These are phyloP conservation scores for Vombatus ursinus DNA, from an alignment of 2,113 vertebrate species.

Conservation along the genomic window DNA sequence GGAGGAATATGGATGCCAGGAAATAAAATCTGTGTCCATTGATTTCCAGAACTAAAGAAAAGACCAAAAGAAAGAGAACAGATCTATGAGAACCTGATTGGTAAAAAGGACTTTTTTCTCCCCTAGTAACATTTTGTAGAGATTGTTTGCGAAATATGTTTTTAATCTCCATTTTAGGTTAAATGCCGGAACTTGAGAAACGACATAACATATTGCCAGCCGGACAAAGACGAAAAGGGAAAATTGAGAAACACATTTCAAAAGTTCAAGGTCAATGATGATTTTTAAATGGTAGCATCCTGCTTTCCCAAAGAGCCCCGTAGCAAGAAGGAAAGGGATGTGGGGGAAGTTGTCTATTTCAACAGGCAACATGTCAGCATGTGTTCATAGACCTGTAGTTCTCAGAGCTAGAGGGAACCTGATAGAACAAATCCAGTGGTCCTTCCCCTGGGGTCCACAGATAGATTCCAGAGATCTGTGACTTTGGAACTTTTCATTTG, in stretches of 20 bases:
- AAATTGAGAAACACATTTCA: constrained; percentile 56
- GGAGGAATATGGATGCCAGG: not conserved
- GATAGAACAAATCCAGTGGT: not conserved
- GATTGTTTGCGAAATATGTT: constrained; percentile 41
- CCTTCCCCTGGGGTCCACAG: not conserved
- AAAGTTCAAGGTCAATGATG: constrained; percentile 67
- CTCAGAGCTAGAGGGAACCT: not conserved
- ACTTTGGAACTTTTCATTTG: not conserved
- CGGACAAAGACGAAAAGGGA: constrained; percentile 53
- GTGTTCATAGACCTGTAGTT: not conserved
- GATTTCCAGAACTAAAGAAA: not conserved
- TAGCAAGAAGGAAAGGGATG: not conserved
- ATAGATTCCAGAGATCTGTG: not conserved
- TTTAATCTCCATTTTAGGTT: constrained; percentile 55
- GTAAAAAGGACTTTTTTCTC: not conserved
- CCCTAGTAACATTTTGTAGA: not conserved
- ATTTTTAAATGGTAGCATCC: constrained; percentile 55
- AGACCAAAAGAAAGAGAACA: not conserved
- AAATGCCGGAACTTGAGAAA: constrained; percentile 66
- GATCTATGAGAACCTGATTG: not conserved
- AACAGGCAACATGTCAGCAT: too few species aligned
- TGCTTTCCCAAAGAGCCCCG: constrained; percentile 54
- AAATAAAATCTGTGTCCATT: not conserved
- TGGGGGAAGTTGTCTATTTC: not conserved
- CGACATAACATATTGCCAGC: constrained; percentile 31